phyloP scores from a whole-genome alignment of 2,888 invertebrate genomes.

The Protodeltote pygarga region DNA sequence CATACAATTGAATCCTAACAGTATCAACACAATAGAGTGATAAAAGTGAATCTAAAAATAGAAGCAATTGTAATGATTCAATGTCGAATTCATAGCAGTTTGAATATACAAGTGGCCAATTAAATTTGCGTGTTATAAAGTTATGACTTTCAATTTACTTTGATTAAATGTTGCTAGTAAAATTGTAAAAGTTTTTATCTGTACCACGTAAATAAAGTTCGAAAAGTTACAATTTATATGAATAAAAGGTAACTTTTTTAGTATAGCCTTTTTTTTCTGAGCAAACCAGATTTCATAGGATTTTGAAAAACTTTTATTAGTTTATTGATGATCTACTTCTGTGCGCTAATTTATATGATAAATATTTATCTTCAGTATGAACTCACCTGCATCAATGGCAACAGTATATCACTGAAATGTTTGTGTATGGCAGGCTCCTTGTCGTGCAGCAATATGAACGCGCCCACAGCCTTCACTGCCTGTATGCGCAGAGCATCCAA shows the following conservation, averaged over 20 bases:
- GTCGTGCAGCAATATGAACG: constrained; percentile 97
- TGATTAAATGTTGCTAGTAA: not conserved
- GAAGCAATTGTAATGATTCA: constrained; percentile 45
- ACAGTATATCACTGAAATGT: constrained; percentile 94
- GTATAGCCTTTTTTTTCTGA: no score
- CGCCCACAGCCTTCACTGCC: constrained; percentile 93
- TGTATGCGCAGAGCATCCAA: constrained; percentile 92
- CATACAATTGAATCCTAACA: constrained; percentile 18
- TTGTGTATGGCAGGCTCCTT: constrained; percentile 96
- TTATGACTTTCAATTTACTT: constrained; percentile 13
- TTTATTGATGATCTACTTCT: no score
- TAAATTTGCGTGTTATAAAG: constrained; percentile 15
- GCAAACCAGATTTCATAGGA: no score
- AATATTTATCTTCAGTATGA: not conserved
- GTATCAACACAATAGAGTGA: constrained; percentile 42
- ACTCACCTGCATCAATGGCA: constrained; percentile 90
- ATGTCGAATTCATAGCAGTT: constrained; percentile 44
- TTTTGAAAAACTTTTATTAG: no score
- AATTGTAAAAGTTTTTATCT: no score
- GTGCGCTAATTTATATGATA: not conserved
- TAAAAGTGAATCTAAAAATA: constrained; percentile 45
- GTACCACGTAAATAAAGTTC: no score
- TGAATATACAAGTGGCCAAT: constrained; percentile 31
- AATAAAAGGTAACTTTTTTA: no score
- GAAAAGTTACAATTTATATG: no score